phyloP scores from a whole-genome alignment of 2,888 invertebrate species.

The Dryadula phaetusa region DNA sequence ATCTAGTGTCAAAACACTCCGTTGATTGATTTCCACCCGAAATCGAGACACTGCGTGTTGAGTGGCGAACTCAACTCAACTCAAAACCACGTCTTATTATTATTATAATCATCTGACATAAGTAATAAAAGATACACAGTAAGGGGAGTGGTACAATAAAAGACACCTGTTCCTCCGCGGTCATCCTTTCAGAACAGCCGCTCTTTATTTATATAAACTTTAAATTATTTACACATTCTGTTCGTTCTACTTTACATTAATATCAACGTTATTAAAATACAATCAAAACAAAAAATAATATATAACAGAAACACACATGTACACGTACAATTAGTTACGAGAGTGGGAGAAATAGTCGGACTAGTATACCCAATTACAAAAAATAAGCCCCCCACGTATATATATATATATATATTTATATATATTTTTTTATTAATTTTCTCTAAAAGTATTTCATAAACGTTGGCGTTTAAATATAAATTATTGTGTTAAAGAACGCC shows the following conservation, averaged over 20 bases:
- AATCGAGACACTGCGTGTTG: too few relatives aligned
- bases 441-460: conserved; percentile 75
- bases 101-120: too few relatives aligned
- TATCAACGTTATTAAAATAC: conserved; percentile 83
- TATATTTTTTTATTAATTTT: conserved; percentile 48
- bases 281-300: conserved; percentile 76
- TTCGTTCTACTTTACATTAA: conserved; percentile 82
- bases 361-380: conserved; percentile 82
- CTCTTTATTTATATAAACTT: conserved; percentile 84
- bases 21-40: too few relatives aligned
- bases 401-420: conserved; percentile 48
- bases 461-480: conserved; percentile 69
- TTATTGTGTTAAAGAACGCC: conserved; percentile 65
- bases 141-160: conserved; percentile 35
- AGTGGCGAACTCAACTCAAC: too few relatives aligned
- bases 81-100: too few relatives aligned
- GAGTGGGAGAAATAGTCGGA: conserved; percentile 73
- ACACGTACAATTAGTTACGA: conserved; percentile 70
- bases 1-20: neutral
- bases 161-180: conserved; percentile 55
- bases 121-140: too few relatives aligned
- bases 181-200: conserved; percentile 76
- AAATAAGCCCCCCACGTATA: conserved; percentile 70
- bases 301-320: conserved; percentile 80
- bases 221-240: conserved; percentile 83